phyloP scores from a whole-genome alignment of 2,888 invertebrate species.

The Metallyticus violacea region DNA sequence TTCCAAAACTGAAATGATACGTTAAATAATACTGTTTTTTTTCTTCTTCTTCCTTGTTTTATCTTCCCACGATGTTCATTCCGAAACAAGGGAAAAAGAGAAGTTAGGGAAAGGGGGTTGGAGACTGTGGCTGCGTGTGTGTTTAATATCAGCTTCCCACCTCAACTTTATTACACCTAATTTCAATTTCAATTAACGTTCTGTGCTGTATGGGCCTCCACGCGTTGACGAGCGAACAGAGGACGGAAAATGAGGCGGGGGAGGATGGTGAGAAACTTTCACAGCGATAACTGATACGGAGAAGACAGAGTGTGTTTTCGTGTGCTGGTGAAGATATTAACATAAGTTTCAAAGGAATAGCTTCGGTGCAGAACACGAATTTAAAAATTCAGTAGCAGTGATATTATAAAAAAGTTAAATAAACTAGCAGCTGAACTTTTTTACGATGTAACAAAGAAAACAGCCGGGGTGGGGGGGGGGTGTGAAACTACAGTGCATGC shows the following conservation, averaged over 20 bases:
- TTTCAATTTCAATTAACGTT: constrained; percentile 22
- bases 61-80: not conserved
- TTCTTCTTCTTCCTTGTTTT: not conserved
- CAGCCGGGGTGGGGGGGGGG: no score
- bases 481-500: no score
- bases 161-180: constrained; percentile 22
- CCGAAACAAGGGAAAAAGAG: not conserved
- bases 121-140: not conserved
- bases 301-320: not conserved
- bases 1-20: not conserved
- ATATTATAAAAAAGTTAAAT: no score
- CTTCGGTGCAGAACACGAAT: not conserved
- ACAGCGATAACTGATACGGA: not conserved
- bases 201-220: not conserved
- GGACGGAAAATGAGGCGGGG: no score
- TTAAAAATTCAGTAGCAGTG: not conserved
- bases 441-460: not conserved
- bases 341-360: not conserved
- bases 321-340: not conserved
- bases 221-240: not conserved
- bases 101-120: not conserved
- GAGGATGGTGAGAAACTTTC: not conserved
- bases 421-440: no score
- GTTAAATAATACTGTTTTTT: not conserved
- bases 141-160: not conserved